phyloP scores from a whole-genome alignment of 1,140 invertebrate species.

The Drosophila lacteicornis region DNA sequence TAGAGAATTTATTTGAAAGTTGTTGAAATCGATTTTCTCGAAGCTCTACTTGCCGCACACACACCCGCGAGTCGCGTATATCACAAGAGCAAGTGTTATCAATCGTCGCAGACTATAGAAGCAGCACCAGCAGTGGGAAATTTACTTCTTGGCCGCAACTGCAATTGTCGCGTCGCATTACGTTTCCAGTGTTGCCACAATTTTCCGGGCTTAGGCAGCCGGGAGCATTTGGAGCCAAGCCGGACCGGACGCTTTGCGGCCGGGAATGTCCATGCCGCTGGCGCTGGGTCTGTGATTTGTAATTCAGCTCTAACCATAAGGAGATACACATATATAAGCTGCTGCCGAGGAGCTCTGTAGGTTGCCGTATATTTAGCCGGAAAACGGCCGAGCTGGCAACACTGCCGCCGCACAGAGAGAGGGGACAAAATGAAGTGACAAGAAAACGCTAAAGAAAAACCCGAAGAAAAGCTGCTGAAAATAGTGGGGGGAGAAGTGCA shows the following conservation, averaged over 20 bases:
- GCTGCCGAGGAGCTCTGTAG: not conserved
- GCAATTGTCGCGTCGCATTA: conserved; percentile 70
- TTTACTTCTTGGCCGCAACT: conserved; percentile 39
- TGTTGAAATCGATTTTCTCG: too few relatives aligned
- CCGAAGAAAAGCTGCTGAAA: conserved; percentile 16
- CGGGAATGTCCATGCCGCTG: conserved; percentile 27
- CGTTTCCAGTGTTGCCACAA: conserved; percentile 62
- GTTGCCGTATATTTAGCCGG: conserved; percentile 23
- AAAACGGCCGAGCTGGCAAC: conserved; percentile 68
- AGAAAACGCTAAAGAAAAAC: conserved; percentile 20
- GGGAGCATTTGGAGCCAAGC: conserved; percentile 16
- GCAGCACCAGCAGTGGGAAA: not conserved
- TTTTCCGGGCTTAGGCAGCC: conserved; percentile 27
- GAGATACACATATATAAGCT: not conserved
- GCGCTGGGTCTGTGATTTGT: conserved; percentile 2
- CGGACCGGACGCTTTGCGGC: conserved; percentile 18
- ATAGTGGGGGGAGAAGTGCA: conserved; percentile 15
- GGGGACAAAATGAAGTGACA: conserved; percentile 71
- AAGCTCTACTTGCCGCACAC: conserved; percentile 2
- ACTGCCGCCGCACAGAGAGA: conserved; percentile 47
- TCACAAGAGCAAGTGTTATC: not conserved
- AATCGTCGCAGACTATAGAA: conserved; percentile 8
- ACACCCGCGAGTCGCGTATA: not conserved
- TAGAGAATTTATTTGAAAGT: too few relatives aligned
- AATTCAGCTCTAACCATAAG: too few relatives aligned